phyloP scores from a whole-genome alignment of 2,888 invertebrate species.

The Operophtera brumata region DNA sequence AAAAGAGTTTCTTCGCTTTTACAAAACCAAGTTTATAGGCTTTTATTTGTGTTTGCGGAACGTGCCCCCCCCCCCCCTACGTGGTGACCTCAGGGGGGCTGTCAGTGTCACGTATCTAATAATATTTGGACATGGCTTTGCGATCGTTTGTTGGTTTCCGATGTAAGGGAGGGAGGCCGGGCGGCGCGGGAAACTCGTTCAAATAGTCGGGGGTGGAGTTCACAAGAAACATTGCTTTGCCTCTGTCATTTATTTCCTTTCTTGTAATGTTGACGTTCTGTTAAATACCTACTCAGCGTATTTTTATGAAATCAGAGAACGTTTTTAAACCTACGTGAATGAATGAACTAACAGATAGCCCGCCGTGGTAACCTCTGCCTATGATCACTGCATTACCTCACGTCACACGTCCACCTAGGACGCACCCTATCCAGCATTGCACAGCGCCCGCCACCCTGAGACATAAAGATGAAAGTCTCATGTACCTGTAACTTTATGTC shows the following conservation, averaged over 20 bases:
- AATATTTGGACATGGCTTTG: conserved; percentile 11
- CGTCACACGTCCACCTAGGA: no score
- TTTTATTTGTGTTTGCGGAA: conserved; percentile 7
- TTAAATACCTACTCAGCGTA: not conserved
- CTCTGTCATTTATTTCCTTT: not conserved
- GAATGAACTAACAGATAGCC: no score
- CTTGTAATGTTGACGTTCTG: not conserved
- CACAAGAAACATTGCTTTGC: not conserved
- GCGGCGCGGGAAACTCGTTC: not conserved
- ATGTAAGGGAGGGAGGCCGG: not conserved
- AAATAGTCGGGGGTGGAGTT: not conserved
- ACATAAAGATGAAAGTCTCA: no score
- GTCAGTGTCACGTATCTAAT: conserved; percentile 11
- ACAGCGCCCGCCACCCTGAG: no score
- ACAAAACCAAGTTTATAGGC: not conserved
- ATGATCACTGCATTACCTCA: no score
- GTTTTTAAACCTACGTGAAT: no score
- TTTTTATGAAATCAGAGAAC: not conserved
- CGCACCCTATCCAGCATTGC: no score
- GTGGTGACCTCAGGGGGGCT: not conserved
- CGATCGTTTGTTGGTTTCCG: conserved; percentile 7
- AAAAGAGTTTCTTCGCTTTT: not conserved
- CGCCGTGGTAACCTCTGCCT: no score
- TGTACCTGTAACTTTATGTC: no score
- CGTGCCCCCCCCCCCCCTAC: not conserved